These are phyloP conservation scores for Amazona guildingii DNA, from an alignment of 2,113 vertebrate species.

Conservation along the genomic window DNA sequence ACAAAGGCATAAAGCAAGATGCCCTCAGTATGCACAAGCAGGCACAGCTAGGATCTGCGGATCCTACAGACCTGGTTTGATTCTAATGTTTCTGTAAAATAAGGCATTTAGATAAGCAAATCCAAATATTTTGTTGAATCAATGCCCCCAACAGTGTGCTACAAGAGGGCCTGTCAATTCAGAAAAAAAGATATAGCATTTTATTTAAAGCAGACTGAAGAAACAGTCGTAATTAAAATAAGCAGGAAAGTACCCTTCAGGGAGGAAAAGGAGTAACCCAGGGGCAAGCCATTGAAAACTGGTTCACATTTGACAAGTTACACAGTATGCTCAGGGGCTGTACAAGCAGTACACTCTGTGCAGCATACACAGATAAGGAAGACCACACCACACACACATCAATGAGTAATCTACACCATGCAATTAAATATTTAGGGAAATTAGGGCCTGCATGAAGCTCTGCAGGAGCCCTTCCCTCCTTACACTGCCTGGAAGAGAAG, in stretches of 20 bases:
- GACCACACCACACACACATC: not conserved
- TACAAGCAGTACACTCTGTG: not conserved
- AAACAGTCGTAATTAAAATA: not conserved
- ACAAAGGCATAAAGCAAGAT: not conserved
- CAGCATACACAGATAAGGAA: not conserved
- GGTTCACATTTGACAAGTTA: not conserved
- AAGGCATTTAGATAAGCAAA: not conserved
- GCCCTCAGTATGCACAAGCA: not conserved
- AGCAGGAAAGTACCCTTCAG: not conserved
- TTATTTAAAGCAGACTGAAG: not conserved
- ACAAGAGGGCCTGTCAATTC: not conserved
- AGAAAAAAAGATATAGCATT: not conserved
- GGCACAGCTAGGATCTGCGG: not conserved
- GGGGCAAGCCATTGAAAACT: not conserved
- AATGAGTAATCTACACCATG: not conserved
- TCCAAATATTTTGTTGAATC: not conserved
- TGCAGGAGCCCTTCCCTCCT: not conserved
- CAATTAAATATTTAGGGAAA: constrained; percentile 28
- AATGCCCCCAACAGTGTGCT: not conserved
- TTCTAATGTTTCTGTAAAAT: not conserved
- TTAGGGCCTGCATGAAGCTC: not conserved
- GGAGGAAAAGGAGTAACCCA: constrained; percentile 15
- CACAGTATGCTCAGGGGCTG: not conserved
- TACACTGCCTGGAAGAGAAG: not conserved
- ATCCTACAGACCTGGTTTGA: not conserved